Conservation (phyloP, 2,888 invertebrate genomes). For the Sialis fuliginosa region DNA sequence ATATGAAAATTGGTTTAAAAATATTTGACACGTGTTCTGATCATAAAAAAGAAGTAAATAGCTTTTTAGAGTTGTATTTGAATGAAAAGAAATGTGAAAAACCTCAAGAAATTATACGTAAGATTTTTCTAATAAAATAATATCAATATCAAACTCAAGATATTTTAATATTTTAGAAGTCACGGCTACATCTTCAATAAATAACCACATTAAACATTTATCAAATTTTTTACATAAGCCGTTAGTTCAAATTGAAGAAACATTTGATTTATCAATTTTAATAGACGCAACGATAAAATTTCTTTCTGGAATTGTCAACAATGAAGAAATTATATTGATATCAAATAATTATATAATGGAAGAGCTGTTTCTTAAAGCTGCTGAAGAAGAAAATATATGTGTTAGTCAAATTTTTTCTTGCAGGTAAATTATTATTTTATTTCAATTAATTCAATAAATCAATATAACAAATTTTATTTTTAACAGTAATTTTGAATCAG, state of each 20-base stretch:
- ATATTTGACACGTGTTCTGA: slow-evolving; percentile 18
- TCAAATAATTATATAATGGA: slow-evolving; percentile 16
- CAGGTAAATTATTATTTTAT: slow-evolving; percentile 11
- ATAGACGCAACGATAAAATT: slow-evolving; percentile 17
- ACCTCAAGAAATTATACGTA: not conserved
- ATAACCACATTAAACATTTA: not conserved
- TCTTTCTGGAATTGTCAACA: slow-evolving; percentile 16
- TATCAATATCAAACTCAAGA: not conserved
- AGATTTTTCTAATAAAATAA: not conserved
- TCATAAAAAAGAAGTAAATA: slow-evolving; percentile 12
- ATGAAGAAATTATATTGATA: slow-evolving; percentile 19
- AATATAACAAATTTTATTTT: not conserved
- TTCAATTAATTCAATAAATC: not conserved
- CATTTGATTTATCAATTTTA: slow-evolving; percentile 10
- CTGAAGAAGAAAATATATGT: slow-evolving; percentile 19
- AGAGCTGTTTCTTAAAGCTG: slow-evolving; percentile 17
- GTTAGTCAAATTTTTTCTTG: slow-evolving; percentile 17
- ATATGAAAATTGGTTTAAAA: slow-evolving; percentile 16
- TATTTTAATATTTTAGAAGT: not conserved
- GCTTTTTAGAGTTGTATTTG: not conserved
- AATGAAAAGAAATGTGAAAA: not conserved
- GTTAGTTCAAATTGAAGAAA: slow-evolving; percentile 11
- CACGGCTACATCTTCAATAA: not conserved
- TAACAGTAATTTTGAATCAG: not conserved
- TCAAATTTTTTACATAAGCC: slow-evolving; percentile 13